Percentiles rank a stretch among this genome's conserved stretches.
Evolutionary conservation across 2,888 invertebrate genomes (phyloP).

Genomic region (Aphelenchoides bicaudatus): DNA sequence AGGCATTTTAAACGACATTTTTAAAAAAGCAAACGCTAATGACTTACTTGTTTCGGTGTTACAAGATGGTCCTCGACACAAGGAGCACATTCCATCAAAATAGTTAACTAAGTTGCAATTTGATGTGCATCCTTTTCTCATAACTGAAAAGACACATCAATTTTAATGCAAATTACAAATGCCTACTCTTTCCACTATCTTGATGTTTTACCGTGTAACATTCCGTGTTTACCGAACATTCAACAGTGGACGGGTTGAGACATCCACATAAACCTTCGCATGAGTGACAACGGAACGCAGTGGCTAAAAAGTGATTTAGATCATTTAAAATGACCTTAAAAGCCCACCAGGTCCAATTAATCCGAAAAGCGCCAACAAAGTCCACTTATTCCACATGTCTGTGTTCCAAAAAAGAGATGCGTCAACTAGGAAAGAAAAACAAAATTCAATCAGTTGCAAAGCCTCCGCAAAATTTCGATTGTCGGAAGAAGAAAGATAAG

Average conservation of each 20-base stretch:
- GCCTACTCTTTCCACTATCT: conserved; percentile 18
- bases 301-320: not conserved
- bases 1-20: not conserved
- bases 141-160: conserved; percentile 1
- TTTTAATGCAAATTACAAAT: not conserved
- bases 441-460: too few relatives aligned
- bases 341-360: too few relatives aligned
- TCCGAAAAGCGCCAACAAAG: too few relatives aligned
- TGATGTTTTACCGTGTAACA: conserved; percentile 8
- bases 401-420: too few relatives aligned
- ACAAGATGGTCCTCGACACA: not conserved
- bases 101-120: not conserved
- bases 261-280: conserved; percentile 15
- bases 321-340: too few relatives aligned
- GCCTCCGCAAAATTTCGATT: too few relatives aligned
- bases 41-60: conserved; percentile 3
- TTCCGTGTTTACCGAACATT: conserved; percentile 12
- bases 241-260: conserved; percentile 3
- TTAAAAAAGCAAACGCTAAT: not conserved
- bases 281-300: conserved; percentile 13
- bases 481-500: too few relatives aligned
- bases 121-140: not conserved
- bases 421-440: too few relatives aligned
- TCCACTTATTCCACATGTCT: too few relatives aligned
- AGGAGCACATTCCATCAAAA: conserved; percentile 4